phyloP scores from a whole-genome alignment of 2,113 vertebrate species.

The Mungos mungo region DNA sequence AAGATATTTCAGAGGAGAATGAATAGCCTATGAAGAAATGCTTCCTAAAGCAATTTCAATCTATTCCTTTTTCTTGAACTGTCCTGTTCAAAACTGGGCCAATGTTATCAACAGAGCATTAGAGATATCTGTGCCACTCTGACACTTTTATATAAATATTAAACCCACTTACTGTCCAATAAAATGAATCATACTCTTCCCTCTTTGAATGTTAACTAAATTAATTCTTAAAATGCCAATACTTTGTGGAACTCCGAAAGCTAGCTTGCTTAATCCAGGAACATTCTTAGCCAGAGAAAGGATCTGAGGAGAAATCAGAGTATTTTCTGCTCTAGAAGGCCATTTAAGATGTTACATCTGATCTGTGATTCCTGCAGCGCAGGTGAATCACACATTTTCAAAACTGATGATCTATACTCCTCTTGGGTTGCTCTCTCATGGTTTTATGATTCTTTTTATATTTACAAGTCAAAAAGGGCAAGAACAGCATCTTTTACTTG shows the following conservation, averaged over 20 bases:
- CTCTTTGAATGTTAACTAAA: background rate
- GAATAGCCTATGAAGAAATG: background rate
- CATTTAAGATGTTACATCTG: background rate
- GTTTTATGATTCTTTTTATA: background rate
- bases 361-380: background rate
- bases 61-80: background rate
- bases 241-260: background rate
- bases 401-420: background rate
- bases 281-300: constrained; percentile 1
- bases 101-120: background rate
- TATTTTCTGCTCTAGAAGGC: background rate
- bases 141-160: constrained; percentile 1
- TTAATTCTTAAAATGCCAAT: constrained; percentile 25
- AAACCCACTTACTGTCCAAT: background rate
- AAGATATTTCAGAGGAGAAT: background rate
- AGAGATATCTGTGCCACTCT: background rate
- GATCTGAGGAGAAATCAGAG: background rate
- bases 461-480: background rate
- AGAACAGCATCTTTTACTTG: background rate
- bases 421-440: background rate
- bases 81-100: background rate
- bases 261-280: background rate
- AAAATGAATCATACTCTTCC: background rate
- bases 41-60: background rate
- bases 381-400: background rate